Percentiles rank a stretch among this genome's conserved stretches.
Evolutionary conservation across 2,113 vertebrate genomes (phyloP).

Genomic region (Lathamus discolor): DNA sequence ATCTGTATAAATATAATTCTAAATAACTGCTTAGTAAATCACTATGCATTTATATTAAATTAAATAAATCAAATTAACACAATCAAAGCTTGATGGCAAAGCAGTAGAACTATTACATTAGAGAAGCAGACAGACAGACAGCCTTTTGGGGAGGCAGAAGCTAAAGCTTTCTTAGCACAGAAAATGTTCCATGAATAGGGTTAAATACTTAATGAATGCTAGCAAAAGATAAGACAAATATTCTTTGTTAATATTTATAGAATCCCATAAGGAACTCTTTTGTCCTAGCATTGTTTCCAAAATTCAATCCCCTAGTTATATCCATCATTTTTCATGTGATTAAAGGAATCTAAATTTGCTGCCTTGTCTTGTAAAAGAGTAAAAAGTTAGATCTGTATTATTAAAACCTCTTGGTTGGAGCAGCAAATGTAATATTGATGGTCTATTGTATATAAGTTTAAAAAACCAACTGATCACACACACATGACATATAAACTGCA

Average conservation of each 20-base stretch:
- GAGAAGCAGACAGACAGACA: slow-evolving; percentile 35
- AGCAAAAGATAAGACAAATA: slow-evolving; percentile 70
- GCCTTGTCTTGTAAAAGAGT: slow-evolving; percentile 55
- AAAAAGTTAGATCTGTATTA: slow-evolving; percentile 42
- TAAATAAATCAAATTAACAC: slow-evolving; percentile 15
- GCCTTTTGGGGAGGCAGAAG: slow-evolving; percentile 43
- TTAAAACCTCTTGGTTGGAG: slow-evolving; percentile 35
- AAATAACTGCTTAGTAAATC: slow-evolving; percentile 7
- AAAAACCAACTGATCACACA: neutral
- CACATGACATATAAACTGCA: neutral
- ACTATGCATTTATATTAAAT: neutral
- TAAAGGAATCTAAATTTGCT: slow-evolving; percentile 68
- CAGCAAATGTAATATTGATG: slow-evolving; percentile 54
- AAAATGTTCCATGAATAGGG: slow-evolving; percentile 55
- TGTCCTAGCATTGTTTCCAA: slow-evolving; percentile 58
- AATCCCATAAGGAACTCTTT: slow-evolving; percentile 60
- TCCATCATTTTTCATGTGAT: slow-evolving; percentile 64
- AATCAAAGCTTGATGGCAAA: slow-evolving; percentile 1
- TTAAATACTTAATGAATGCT: slow-evolving; percentile 64
- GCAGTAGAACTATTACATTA: neutral
- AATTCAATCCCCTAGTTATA: slow-evolving; percentile 58
- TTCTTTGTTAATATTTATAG: slow-evolving; percentile 71
- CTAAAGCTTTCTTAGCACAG: slow-evolving; percentile 52
- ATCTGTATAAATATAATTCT: neutral
- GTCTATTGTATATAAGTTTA: slow-evolving; percentile 15